Evolutionary conservation across 92 coral and sea anemone genomes (phyloP).

Genomic region (Porites evermanni): DNA sequence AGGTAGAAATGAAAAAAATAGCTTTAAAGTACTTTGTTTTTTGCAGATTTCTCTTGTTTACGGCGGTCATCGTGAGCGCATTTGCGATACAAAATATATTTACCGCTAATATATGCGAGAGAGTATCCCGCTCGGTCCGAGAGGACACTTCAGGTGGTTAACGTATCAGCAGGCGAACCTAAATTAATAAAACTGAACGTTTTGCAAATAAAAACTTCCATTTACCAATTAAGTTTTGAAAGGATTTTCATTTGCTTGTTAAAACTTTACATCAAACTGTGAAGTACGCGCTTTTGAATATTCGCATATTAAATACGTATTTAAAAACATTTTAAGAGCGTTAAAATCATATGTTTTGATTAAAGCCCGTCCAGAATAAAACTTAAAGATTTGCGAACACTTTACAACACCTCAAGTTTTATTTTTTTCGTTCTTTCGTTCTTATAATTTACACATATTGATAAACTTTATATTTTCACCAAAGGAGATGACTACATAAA

Average conservation of each 20-base stretch:
- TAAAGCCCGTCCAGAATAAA: not conserved
- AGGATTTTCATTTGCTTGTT: not conserved
- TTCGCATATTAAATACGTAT: not conserved
- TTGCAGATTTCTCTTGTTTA: no score
- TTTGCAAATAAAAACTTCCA: not conserved
- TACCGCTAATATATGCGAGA: no score
- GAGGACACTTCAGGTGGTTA: not conserved
- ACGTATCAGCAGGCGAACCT: not conserved
- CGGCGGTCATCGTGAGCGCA: no score
- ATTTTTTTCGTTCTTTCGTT: not conserved
- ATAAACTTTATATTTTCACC: not conserved
- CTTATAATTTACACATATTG: constrained; percentile 16
- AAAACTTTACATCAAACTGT: constrained; percentile 17
- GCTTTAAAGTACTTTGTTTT: no score
- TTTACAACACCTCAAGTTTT: not conserved
- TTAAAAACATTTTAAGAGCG: not conserved
- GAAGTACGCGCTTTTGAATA: constrained; percentile 12
- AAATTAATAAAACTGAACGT: not conserved
- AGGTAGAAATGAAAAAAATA: no score
- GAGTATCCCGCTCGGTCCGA: not conserved
- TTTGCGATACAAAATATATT: no score
- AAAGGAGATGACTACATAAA: constrained; percentile 1
- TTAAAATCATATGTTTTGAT: not conserved
- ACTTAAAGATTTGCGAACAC: not conserved
- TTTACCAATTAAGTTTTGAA: not conserved